Percentiles rank a stretch among this genome's conserved stretches.
These are phyloP conservation scores for Parapristionchus giblindavisi DNA, from an alignment of 2,888 invertebrate species.

Conservation along the genomic window DNA sequence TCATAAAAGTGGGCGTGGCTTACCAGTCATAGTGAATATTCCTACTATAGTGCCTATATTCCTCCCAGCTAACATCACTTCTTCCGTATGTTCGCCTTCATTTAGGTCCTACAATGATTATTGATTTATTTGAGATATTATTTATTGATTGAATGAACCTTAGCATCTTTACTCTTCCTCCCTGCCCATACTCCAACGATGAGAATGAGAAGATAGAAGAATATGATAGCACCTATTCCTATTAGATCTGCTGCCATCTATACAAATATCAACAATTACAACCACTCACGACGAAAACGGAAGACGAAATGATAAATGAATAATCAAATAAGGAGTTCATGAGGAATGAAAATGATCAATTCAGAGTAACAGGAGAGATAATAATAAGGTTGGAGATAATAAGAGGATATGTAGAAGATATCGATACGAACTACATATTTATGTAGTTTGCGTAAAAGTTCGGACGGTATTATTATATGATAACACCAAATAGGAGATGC, in stretches of 20 bases:
- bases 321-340: not conserved
- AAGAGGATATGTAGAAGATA: too few relatives aligned
- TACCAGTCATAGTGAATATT: conserved; percentile 98
- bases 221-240: conserved; percentile 89
- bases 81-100: conserved; percentile 33
- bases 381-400: too few relatives aligned
- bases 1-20: conserved; percentile 26
- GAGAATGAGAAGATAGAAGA: conserved; percentile 95
- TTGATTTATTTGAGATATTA: not conserved
- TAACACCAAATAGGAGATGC: too few relatives aligned
- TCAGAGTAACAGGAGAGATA: too few relatives aligned
- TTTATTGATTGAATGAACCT: conserved; percentile 72
- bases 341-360: too few relatives aligned
- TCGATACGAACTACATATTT: too few relatives aligned
- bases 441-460: too few relatives aligned
- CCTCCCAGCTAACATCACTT: conserved; percentile 94
- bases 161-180: conserved; percentile 85
- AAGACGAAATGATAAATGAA: not conserved
- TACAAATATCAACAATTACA: too few relatives aligned
- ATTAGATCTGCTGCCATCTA: conserved; percentile 47
- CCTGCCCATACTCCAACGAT: conserved; percentile 97
- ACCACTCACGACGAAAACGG: too few relatives aligned
- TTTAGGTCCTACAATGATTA: conserved; percentile 2
- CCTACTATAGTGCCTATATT: conserved; percentile 95
- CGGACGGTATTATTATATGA: too few relatives aligned